Evolutionary conservation across 2,888 invertebrate species (phyloP).

Genomic region (Volucella bombylans): DNA sequence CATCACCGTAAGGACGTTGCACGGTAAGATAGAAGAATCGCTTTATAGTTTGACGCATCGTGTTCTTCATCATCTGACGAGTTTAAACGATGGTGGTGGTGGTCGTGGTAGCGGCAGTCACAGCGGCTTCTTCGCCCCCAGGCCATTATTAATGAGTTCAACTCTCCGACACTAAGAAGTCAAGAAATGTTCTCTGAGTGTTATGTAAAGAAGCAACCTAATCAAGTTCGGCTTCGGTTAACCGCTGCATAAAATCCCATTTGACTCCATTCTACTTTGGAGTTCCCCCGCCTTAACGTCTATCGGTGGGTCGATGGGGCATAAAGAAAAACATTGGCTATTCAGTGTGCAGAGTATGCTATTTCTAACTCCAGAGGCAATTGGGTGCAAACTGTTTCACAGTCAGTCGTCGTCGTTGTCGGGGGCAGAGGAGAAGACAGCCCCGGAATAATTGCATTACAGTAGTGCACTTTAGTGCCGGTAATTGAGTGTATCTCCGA

Average conservation of each 20-base stretch:
- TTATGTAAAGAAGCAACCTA: slow-evolving; percentile 47
- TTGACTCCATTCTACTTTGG: slow-evolving; percentile 8
- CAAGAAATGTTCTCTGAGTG: slow-evolving; percentile 31
- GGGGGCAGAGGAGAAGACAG: slow-evolving; percentile 6
- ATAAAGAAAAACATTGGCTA: not conserved
- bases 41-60: slow-evolving; percentile 56
- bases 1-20: slow-evolving; percentile 20
- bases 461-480: slow-evolving; percentile 67
- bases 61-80: not conserved
- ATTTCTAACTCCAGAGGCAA: slow-evolving; percentile 37
- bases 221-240: slow-evolving; percentile 51
- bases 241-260: slow-evolving; percentile 45
- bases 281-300: not conserved
- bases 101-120: not conserved
- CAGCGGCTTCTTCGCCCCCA: slow-evolving; percentile 29
- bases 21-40: slow-evolving; percentile 44
- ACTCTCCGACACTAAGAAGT: slow-evolving; percentile 38
- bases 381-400: slow-evolving; percentile 64
- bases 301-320: not conserved
- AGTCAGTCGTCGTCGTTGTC: slow-evolving; percentile 1
- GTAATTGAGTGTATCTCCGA: slow-evolving; percentile 71
- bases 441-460: slow-evolving; percentile 68
- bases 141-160: slow-evolving; percentile 68
- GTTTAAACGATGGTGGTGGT: not conserved
- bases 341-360: not conserved